Base-by-base conservation (phyloP, 92 coral and sea anemone genomes). In the Porites cylindrica region DNA sequence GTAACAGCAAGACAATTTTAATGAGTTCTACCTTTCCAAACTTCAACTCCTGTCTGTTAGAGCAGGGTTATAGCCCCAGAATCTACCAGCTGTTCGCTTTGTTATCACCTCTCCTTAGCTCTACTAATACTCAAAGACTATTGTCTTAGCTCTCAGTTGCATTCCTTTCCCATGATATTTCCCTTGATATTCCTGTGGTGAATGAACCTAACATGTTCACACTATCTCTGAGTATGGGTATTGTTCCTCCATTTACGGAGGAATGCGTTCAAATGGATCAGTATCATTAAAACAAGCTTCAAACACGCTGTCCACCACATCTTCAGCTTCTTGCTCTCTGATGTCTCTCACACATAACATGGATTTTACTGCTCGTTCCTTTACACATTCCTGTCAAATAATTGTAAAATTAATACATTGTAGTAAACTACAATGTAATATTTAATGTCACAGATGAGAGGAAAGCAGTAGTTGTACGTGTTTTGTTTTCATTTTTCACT, bases 261-360 rank as follows among this genome's bases (percentile, higher is more conserved):
- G 99, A 77, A 97, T 96, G 70, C 99, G 87, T 8, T 97, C 99
- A 88, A 97, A 97, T n/a, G 99, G 99, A 29, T 95, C 98, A 4
- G 99, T 95, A 56, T 97, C 99, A 84, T 92, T 88, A 88, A 93
- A 97, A 91, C 99, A 97, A 10, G 96, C 96, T 32, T 95, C 96
- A 95, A 97, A 93, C 54, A 97, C 98, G 82, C 92, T 91, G 54
- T 96, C 91, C 4, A 97, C 98, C 61, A 94, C 92, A 43, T 93
- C 88, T 70, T 95, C 97, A 19, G 99, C 99, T 16, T 90, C 92
- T 75, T 95, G 78, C 79, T 92, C 92, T 77, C 93, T 95, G 13
- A 97, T 93, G 82, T 97, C 94, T 84, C 99, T 90, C 65, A 97
- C 99, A 61, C 98, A 91, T 24, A 97, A 88, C 70, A 97, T 95